These are phyloP conservation scores for Carabus problematicus DNA, from an alignment of 2,888 invertebrate species.

Conservation along the genomic window DNA sequence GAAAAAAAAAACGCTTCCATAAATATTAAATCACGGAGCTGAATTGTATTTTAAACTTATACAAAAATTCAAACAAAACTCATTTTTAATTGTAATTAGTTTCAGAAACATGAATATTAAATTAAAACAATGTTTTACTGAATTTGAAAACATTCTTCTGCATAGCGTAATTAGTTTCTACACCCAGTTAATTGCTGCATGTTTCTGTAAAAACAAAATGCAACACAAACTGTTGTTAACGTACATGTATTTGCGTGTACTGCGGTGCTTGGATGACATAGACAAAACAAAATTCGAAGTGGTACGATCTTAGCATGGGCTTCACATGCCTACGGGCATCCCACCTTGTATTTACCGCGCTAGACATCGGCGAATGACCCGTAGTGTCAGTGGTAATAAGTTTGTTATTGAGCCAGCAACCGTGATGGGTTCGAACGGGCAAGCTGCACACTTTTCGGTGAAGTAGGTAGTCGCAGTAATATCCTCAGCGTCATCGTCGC, in stretches of 20 bases:
- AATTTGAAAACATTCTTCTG: too few relatives aligned
- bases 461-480: not conserved
- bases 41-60: too few relatives aligned
- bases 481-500: not conserved
- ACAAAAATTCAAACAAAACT: too few relatives aligned
- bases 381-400: slow-evolving; percentile 1
- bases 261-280: slow-evolving; percentile 8
- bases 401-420: not conserved
- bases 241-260: too few relatives aligned
- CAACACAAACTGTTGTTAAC: too few relatives aligned
- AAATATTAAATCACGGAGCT: not conserved
- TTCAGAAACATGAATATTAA: too few relatives aligned
- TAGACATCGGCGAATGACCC: not conserved
- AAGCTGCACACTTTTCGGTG: not conserved
- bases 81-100: too few relatives aligned
- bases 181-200: too few relatives aligned
- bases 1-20: slow-evolving; percentile 2
- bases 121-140: too few relatives aligned
- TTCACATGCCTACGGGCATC: slow-evolving; percentile 29
- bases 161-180: too few relatives aligned
- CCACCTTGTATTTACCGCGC: slow-evolving; percentile 28
- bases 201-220: too few relatives aligned
- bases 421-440: slow-evolving; percentile 5
- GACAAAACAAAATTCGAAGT: slow-evolving; percentile 11
- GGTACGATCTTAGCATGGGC: slow-evolving; percentile 29